Evolutionary conservation across 2,797 vertebrate species (phyloP).

Genomic region (Molothrus ater): DNA sequence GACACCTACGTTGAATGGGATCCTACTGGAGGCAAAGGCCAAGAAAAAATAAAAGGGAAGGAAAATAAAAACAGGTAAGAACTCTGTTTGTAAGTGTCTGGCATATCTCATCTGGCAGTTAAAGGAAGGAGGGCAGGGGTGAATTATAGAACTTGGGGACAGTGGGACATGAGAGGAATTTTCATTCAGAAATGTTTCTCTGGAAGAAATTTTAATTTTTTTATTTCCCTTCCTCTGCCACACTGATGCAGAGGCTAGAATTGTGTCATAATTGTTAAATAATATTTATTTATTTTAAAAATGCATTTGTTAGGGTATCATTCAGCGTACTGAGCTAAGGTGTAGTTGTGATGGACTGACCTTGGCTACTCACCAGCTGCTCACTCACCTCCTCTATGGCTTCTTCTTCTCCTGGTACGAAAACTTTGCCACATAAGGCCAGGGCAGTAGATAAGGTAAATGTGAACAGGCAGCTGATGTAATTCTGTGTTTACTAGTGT

Average conservation of each 20-base stretch:
- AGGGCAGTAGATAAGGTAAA: neutral
- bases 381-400: neutral
- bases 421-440: neutral
- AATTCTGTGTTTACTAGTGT: neutral
- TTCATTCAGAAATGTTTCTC: neutral
- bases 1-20: constrained; percentile 90
- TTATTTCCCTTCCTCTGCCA: neutral
- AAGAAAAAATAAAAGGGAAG: constrained; percentile 88
- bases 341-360: neutral
- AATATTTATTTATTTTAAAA: neutral
- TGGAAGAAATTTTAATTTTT: neutral
- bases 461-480: neutral
- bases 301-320: neutral
- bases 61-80: constrained; percentile 91
- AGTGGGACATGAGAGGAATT: neutral
- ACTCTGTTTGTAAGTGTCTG: neutral
- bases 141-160: neutral
- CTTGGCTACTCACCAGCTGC: neutral
- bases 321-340: neutral
- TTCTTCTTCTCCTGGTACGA: neutral
- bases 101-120: neutral
- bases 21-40: constrained; percentile 88
- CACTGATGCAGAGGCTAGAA: neutral
- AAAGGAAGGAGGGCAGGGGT: neutral
- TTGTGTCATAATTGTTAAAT: neutral